Evolutionary conservation across 2,888 invertebrate species (phyloP).

Genomic region (Cephus rjabovi): DNA sequence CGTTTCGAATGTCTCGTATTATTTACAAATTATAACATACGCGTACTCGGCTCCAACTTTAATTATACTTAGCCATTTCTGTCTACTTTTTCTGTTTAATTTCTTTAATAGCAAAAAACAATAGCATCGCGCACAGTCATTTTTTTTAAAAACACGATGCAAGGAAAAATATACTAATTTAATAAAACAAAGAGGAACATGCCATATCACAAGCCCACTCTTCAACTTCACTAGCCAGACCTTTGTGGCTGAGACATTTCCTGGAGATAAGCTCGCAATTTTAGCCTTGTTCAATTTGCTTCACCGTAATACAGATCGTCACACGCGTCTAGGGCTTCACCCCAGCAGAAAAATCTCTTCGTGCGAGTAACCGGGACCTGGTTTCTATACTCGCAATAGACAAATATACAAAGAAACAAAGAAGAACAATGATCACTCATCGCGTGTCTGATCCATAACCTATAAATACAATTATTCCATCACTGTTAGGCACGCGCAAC

Average conservation of each 20-base stretch:
- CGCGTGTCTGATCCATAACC: background rate
- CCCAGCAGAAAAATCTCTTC: background rate
- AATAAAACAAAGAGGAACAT: background rate
- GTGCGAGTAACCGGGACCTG: background rate
- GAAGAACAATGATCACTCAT: slow-evolving; percentile 13
- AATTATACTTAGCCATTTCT: slow-evolving; percentile 3
- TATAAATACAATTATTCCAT: slow-evolving; percentile 6
- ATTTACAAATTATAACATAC: slow-evolving; percentile 21
- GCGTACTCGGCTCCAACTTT: slow-evolving; percentile 7
- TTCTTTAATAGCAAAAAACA: background rate
- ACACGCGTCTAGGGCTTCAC: background rate
- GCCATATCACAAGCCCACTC: background rate
- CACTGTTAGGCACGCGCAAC: background rate
- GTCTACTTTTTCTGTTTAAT: background rate
- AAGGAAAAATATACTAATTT: background rate
- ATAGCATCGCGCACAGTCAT: slow-evolving; percentile 10
- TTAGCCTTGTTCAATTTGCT: background rate
- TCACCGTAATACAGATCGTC: background rate
- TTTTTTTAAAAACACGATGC: background rate
- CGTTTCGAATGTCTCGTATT: slow-evolving; percentile 16
- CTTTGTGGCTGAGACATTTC: background rate
- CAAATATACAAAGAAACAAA: slow-evolving; percentile 6
- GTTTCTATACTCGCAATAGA: background rate
- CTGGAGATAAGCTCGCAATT: slow-evolving; percentile 9
- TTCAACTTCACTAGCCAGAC: background rate